Percentiles rank a stretch among this genome's conserved stretches.
These are phyloP conservation scores for Orbicella faveolata DNA, from an alignment of 64 coral and sea anemone species.

Conservation along the genomic window DNA sequence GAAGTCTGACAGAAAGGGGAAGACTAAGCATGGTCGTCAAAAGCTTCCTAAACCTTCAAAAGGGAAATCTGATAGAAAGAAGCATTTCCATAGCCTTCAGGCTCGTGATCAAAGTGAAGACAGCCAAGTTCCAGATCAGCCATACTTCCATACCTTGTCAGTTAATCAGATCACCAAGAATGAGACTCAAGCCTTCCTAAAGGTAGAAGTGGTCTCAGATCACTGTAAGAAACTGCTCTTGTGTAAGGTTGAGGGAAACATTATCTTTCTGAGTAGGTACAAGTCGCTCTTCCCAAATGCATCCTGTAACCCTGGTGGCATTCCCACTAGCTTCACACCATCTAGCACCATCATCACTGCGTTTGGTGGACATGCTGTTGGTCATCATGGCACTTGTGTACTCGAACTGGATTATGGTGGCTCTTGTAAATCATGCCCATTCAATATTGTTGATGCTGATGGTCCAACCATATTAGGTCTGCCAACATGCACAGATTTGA, in stretches of 20 bases:
- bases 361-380: slow-evolving; percentile 68
- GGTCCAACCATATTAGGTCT: too few species aligned
- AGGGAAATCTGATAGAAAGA: too few species aligned
- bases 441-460: too few species aligned
- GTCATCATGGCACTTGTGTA: slow-evolving; percentile 62
- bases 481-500: too few species aligned
- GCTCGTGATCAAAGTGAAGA: too few species aligned
- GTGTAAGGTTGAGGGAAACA: slow-evolving; percentile 72
- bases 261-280: slow-evolving; percentile 38
- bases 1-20: not conserved
- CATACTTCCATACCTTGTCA: not conserved
- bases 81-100: too few species aligned
- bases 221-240: slow-evolving; percentile 11
- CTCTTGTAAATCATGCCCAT: slow-evolving; percentile 1
- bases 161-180: not conserved
- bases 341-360: slow-evolving; percentile 63
- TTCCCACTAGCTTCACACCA: slow-evolving; percentile 43
- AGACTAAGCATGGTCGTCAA: too few species aligned
- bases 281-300: slow-evolving; percentile 42
- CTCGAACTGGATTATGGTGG: slow-evolving; percentile 34
- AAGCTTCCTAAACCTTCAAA: too few species aligned
- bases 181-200: slow-evolving; percentile 40
- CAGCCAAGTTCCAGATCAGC: not conserved
- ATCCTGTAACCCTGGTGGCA: slow-evolving; percentile 24
- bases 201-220: slow-evolving; percentile 33